phyloP scores from a whole-genome alignment of 1,140 invertebrate species.

The Hesperophylax magnus region DNA sequence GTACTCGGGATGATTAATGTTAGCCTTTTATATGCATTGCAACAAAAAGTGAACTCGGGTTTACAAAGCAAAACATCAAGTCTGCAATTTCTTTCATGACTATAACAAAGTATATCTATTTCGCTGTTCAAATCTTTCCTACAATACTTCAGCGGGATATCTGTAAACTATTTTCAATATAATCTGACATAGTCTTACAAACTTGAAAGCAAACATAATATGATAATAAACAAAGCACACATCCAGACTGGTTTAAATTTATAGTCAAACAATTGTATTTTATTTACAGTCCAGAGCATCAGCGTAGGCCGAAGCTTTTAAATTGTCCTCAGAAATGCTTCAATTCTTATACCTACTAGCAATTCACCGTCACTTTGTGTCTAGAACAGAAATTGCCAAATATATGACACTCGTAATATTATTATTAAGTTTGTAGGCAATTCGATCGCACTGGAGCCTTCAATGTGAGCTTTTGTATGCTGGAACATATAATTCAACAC shows the following conservation, averaged over 20 bases:
- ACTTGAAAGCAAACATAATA: neutral
- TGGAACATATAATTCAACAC: constrained; percentile 18
- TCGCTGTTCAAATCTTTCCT: too few species aligned
- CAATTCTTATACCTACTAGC: neutral
- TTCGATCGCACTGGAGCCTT: constrained; percentile 8
- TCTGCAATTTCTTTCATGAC: too few species aligned
- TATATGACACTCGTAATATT: neutral
- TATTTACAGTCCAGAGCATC: neutral
- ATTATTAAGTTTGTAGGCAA: neutral
- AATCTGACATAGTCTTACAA: neutral
- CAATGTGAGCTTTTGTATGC: constrained; percentile 11
- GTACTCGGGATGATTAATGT: neutral
- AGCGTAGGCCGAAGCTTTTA: neutral
- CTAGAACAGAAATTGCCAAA: neutral
- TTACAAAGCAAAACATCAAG: too few species aligned
- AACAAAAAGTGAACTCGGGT: neutral
- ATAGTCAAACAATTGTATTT: neutral
- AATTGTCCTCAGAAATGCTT: neutral
- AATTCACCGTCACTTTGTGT: constrained; percentile 1
- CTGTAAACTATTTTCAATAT: neutral
- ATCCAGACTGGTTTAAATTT: neutral
- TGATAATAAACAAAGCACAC: neutral
- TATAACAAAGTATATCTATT: too few species aligned
- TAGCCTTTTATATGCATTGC: neutral
- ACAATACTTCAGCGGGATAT: too few species aligned